phyloP scores from a whole-genome alignment of 2,113 vertebrate species.

The Tylochromis polylepis region DNA sequence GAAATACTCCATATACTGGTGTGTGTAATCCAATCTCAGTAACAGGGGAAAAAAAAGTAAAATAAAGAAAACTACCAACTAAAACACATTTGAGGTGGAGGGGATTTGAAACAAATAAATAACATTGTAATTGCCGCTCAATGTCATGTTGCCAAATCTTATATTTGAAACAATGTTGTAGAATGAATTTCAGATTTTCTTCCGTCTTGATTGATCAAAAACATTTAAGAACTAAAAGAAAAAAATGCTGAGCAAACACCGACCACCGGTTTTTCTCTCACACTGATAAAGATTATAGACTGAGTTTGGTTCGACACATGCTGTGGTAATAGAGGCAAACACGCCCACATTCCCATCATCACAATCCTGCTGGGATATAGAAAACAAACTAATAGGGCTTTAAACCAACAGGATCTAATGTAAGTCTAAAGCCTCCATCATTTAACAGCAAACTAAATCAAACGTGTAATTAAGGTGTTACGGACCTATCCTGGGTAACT shows the following conservation, averaged over 20 bases:
- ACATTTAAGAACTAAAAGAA: neutral
- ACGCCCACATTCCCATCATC: neutral
- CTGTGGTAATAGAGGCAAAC: neutral
- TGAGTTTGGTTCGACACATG: neutral
- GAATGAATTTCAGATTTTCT: neutral
- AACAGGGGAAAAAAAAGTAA: neutral
- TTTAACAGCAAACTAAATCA: neutral
- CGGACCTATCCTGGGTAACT: neutral
- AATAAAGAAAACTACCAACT: neutral
- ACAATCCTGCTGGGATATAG: neutral
- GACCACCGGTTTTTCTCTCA: neutral
- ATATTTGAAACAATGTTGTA: neutral
- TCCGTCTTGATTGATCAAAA: neutral
- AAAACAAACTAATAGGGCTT: neutral
- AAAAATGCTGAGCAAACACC: neutral
- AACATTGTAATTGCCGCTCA: neutral
- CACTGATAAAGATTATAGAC: neutral
- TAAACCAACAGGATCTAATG: accelerated
- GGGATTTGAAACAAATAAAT: neutral
- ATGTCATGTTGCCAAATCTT: neutral
- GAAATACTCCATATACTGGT: neutral
- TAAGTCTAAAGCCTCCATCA: neutral
- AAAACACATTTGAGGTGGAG: neutral
- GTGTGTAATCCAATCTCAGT: neutral
- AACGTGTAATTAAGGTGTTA: neutral